These are phyloP conservation scores for Nettapus auritus DNA, from an alignment of 2,113 vertebrate genomes.

Conservation along the genomic window DNA sequence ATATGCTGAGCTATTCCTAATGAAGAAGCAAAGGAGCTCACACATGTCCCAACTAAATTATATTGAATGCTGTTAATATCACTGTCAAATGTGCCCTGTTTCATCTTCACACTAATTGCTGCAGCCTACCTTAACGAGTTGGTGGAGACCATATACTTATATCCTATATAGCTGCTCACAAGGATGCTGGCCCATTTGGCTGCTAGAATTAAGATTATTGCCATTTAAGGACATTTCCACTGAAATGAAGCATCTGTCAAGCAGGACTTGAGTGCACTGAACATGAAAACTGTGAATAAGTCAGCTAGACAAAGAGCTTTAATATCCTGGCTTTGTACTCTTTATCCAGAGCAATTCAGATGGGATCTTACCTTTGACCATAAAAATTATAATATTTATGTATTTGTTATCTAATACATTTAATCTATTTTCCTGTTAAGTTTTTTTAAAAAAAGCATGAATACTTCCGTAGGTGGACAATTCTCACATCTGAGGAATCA, in stretches of 20 bases:
- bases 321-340: not conserved
- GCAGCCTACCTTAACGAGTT: not conserved
- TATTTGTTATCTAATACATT: not conserved
- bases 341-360: not conserved
- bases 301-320: not conserved
- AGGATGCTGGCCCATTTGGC: not conserved
- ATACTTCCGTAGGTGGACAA: not conserved
- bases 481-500: not conserved
- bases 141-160: not conserved
- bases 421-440: not conserved
- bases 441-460: not conserved
- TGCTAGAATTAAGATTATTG: slow-evolving; percentile 60
- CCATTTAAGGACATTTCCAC: slow-evolving; percentile 37
- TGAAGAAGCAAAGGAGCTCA: not conserved
- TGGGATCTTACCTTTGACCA: not conserved
- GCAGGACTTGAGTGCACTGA: slow-evolving; percentile 13
- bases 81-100: slow-evolving; percentile 3
- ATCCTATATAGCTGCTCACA: not conserved
- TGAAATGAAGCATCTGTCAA: slow-evolving; percentile 44
- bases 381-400: not conserved
- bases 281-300: not conserved
- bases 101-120: not conserved
- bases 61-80: not conserved
- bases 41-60: not conserved
- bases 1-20: not conserved